A percentile compares a stretch with the other conserved stretches of the same genome.
Conservation (phyloP, 2,797 vertebrate genomes). For the Neomorphus geoffroyi region DNA sequence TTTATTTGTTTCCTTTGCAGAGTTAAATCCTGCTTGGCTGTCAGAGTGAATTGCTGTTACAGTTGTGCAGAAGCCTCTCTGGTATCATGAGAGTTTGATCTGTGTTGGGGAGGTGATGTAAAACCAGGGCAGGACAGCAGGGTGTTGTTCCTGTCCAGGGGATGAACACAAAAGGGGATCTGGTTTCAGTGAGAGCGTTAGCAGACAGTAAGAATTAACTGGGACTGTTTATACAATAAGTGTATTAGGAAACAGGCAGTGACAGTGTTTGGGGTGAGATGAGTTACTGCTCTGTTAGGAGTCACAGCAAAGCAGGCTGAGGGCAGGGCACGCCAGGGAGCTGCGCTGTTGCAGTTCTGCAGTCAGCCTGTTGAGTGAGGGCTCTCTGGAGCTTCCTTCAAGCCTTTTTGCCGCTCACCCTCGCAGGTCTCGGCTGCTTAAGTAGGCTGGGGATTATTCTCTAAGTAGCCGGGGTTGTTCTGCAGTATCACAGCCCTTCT, state of each 20-base stretch:
- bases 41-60: fast-evolving
- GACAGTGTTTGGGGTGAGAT: not conserved
- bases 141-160: fast-evolving
- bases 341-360: not conserved
- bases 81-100: fast-evolving
- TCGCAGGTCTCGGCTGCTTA: fast-evolving
- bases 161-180: not conserved
- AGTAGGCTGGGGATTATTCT: not conserved
- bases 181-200: not conserved
- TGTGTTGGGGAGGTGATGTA: not conserved
- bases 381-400: not conserved
- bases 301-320: not conserved
- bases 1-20: not conserved
- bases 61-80: not conserved
- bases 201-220: not conserved
- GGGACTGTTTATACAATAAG: not conserved
- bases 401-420: not conserved
- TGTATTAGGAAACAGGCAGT: not conserved
- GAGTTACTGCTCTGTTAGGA: not conserved
- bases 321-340: not conserved
- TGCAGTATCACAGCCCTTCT: not conserved
- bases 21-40: not conserved
- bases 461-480: not conserved
- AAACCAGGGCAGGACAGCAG: not conserved
- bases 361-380: not conserved